phyloP scores from a whole-genome alignment of 2,113 vertebrate species.

The human region GRCh38 chr16:9370001-9370500 shows the following conservation, averaged over 20 bases:
- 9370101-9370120: not conserved
- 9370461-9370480: not conserved
- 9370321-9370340: not conserved
- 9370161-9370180: not conserved
- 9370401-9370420: not conserved
- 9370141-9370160: not conserved
- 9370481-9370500: not conserved
- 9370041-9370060: not conserved
- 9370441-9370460: not conserved
- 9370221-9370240: not conserved
- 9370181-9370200: not conserved
- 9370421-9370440: not conserved
- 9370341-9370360: not conserved
- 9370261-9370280: not conserved
- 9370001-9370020: not conserved
- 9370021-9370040: not conserved
- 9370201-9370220: no score
- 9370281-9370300: not conserved
- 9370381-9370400: not conserved
- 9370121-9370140: no score
- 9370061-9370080: not conserved
- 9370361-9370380: not conserved
- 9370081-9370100: accelerated
- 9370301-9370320: not conserved
- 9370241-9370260: not conserved